These are phyloP conservation scores for Saxicola maurus DNA, from an alignment of 2,797 vertebrate genomes.

Conservation along the genomic window DNA sequence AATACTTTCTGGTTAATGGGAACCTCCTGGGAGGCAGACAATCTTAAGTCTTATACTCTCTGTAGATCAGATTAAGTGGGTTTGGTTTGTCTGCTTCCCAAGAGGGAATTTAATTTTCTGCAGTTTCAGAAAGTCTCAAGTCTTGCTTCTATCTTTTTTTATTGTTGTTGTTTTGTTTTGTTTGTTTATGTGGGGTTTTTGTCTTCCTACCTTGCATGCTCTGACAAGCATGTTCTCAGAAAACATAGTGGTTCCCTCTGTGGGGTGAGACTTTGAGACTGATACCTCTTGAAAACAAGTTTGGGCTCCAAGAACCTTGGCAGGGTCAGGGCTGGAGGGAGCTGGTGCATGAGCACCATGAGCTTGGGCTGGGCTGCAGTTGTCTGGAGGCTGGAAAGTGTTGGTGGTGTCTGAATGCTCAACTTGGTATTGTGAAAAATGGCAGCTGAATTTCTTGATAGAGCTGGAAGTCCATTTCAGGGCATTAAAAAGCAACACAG, in stretches of 20 bases:
- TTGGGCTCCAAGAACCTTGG: accelerated
- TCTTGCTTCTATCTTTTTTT: neutral
- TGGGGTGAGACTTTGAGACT: neutral
- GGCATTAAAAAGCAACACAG: neutral
- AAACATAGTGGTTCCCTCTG: neutral
- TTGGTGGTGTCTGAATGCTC: neutral
- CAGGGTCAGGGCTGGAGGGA: neutral
- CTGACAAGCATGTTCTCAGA: neutral
- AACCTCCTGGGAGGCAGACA: neutral
- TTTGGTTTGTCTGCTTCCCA: neutral
- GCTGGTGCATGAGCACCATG: accelerated
- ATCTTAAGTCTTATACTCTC: neutral
- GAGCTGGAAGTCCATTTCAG: neutral
- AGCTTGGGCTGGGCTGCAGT: neutral
- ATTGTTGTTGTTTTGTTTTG: neutral
- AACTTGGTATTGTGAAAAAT: neutral
- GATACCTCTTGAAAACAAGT: neutral
- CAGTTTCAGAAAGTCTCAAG: neutral
- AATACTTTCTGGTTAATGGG: neutral
- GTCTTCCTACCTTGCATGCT: neutral
- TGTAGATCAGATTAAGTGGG: neutral
- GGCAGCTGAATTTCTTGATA: neutral
- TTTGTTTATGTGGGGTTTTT: no score
- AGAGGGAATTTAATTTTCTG: neutral
- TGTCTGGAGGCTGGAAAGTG: neutral